phyloP scores from a whole-genome alignment of 2,888 invertebrate species.

The Parnassius glacialis region DNA sequence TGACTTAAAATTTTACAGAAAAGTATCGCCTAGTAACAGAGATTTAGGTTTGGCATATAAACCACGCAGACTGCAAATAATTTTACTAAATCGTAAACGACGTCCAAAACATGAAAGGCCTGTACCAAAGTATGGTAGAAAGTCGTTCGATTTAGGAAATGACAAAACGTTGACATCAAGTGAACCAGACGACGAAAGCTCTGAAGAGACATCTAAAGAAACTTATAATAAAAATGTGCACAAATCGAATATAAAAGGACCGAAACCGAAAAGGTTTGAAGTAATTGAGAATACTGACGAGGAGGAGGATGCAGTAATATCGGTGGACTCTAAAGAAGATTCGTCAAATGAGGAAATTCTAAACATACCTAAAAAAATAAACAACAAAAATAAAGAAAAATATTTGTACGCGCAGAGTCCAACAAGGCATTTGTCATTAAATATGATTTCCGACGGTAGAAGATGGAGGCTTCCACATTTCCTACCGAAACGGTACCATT shows the following conservation, averaged over 20 bases:
- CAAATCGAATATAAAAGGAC: background rate
- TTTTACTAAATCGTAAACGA: background rate
- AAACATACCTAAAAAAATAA: conserved; percentile 2
- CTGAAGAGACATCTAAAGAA: conserved; percentile 2
- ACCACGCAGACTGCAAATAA: conserved; percentile 9
- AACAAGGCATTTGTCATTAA: conserved; percentile 22
- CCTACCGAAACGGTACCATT: conserved; percentile 55
- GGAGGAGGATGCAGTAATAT: conserved; percentile 2
- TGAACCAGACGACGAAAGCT: conserved; percentile 1
- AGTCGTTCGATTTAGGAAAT: conserved; percentile 1
- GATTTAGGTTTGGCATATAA: background rate
- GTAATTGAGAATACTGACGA: conserved; percentile 23
- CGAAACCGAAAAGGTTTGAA: conserved; percentile 27
- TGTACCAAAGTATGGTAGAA: background rate
- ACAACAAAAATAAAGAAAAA: conserved; percentile 6
- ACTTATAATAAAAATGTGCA: background rate
- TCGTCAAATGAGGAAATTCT: conserved; percentile 2
- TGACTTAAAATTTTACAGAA: conserved; percentile 29
- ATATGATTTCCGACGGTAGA: background rate
- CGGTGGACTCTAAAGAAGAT: background rate
- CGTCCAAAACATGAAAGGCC: background rate
- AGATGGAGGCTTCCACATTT: conserved; percentile 46
- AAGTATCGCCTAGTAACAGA: background rate
- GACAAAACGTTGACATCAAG: background rate
- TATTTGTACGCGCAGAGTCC: conserved; percentile 36